Evolutionary conservation across 2,797 vertebrate genomes (phyloP).

Genomic region (Amblyraja radiata): DNA sequence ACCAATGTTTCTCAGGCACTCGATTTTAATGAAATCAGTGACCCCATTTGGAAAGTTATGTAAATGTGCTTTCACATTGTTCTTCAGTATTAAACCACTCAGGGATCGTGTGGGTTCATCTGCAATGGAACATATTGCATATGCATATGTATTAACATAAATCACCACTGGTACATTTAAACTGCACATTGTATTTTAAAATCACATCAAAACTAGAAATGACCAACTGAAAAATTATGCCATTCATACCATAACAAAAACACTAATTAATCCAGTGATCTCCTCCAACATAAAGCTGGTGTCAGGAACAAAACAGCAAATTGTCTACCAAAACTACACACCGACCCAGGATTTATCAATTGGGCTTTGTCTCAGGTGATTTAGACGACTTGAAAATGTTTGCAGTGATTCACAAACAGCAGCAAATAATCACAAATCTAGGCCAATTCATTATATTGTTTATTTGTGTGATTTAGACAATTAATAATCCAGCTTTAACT

Average conservation of each 20-base stretch:
- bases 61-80: constrained; percentile 97
- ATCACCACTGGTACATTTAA: constrained; percentile 38
- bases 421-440: no score
- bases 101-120: constrained; percentile 95
- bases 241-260: neutral
- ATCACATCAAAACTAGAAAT: constrained; percentile 11
- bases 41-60: constrained; percentile 92
- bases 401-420: no score
- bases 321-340: neutral
- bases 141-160: neutral
- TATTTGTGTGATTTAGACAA: no score
- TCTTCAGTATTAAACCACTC: constrained; percentile 94
- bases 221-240: neutral
- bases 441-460: no score
- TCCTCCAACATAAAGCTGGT: neutral
- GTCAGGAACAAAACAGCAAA: neutral
- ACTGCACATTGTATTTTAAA: constrained; percentile 41
- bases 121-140: constrained; percentile 49
- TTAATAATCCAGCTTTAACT: no score
- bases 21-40: constrained; percentile 92
- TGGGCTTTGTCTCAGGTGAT: no score
- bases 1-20: constrained; percentile 92
- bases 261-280: neutral
- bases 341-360: no score
- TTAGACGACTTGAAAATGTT: no score